Conservation (phyloP, 2,797 vertebrate genomes). For the Buceros bicornis region DNA sequence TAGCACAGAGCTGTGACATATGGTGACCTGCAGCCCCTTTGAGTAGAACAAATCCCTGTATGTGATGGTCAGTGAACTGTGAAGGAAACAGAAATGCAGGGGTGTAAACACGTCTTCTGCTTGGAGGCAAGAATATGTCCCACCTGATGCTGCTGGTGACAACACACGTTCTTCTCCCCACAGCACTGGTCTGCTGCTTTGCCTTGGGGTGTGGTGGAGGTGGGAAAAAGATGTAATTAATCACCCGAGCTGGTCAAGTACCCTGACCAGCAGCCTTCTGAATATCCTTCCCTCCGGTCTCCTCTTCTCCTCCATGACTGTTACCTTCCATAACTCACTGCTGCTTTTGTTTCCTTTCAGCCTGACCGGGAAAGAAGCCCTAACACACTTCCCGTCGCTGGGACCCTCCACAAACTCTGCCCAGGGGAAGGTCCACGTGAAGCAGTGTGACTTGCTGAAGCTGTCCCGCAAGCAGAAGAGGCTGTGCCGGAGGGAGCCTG, state of each 20-base stretch:
- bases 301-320: background rate
- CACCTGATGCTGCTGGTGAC: background rate
- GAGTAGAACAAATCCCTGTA: background rate
- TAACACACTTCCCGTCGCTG: conserved; percentile 85
- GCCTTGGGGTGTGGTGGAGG: background rate
- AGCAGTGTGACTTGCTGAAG: conserved; percentile 95
- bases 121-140: background rate
- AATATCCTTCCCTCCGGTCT: background rate
- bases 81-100: background rate
- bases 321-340: fast-evolving
- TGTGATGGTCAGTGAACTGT: background rate
- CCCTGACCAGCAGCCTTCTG: background rate
- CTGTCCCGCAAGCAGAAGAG: conserved; percentile 92
- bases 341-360: conserved; percentile 64
- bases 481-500: conserved; percentile 93
- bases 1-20: background rate
- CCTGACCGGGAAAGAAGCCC: conserved; percentile 92
- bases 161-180: background rate
- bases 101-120: background rate
- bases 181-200: background rate
- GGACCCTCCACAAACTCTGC: conserved; percentile 62
- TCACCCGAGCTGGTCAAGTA: background rate
- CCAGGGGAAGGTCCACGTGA: conserved; percentile 87
- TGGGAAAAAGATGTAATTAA: background rate
- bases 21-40: background rate